Conservation (phyloP, 2,888 invertebrate species). For the Muschampia plurimacula region DNA sequence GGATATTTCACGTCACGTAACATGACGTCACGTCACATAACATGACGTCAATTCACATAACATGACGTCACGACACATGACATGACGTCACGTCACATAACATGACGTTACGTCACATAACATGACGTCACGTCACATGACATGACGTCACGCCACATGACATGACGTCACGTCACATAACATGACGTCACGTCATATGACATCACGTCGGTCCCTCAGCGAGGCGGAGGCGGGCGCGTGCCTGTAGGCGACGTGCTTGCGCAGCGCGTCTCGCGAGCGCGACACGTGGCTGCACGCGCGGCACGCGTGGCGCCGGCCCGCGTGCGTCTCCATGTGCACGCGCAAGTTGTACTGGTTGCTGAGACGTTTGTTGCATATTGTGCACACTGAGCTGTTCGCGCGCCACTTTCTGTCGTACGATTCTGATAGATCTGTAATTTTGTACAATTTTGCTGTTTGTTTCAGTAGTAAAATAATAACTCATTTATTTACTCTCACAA, state of each 20-base stretch:
- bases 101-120: too few species aligned
- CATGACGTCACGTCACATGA: neutral
- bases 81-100: too few species aligned
- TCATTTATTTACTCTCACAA: too few species aligned
- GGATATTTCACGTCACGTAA: too few species aligned
- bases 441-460: neutral
- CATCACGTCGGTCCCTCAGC: slow-evolving; percentile 18
- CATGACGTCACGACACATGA: too few species aligned
- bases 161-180: too few species aligned
- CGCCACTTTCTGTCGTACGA: slow-evolving; percentile 72
- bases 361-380: slow-evolving; percentile 94
- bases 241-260: slow-evolving; percentile 95
- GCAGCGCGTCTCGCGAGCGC: slow-evolving; percentile 93
- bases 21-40: too few species aligned
- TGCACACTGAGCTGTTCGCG: slow-evolving; percentile 86
- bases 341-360: slow-evolving; percentile 96
- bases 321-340: slow-evolving; percentile 96
- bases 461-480: too few species aligned
- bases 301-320: slow-evolving; percentile 95
- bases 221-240: slow-evolving; percentile 82
- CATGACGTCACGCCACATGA: too few species aligned
- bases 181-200: neutral
- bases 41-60: too few species aligned
- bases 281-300: slow-evolving; percentile 95
- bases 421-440: slow-evolving; percentile 58